Evolutionary conservation across 53 echinoderm and acorn worm genomes (phyloP).

Genomic region (Mesocentrotus franciscanus): DNA sequence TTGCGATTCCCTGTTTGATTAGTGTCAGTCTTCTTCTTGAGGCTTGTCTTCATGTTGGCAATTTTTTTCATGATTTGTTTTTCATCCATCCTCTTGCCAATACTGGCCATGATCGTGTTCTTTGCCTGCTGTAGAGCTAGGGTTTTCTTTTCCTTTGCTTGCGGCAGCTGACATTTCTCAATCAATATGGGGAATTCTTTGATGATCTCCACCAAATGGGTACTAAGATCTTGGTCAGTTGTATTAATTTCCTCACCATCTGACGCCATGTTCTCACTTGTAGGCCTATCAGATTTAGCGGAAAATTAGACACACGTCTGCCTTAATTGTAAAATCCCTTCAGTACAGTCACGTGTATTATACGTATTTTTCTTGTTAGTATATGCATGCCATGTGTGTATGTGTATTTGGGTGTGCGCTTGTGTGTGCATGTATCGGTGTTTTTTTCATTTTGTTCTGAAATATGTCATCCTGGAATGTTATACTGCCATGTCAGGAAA

Average conservation of each 20-base stretch:
- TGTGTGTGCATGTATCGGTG: too few species aligned
- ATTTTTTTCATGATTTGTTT: constrained; percentile 48
- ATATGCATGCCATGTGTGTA: too few species aligned
- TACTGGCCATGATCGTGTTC: not conserved
- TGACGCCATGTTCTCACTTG: too few species aligned
- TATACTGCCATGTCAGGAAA: too few species aligned
- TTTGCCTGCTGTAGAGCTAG: constrained; percentile 14
- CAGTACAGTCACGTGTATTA: too few species aligned
- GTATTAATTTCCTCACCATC: not conserved
- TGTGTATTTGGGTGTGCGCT: too few species aligned
- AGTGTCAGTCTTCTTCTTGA: constrained; percentile 37
- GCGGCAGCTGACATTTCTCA: constrained; percentile 31
- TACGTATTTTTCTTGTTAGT: too few species aligned
- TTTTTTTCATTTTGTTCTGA: too few species aligned
- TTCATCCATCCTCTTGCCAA: constrained; percentile 32
- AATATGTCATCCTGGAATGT: too few species aligned
- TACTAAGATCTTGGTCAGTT: not conserved
- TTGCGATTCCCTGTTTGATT: constrained; percentile 39
- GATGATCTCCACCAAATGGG: not conserved
- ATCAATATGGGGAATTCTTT: not conserved
- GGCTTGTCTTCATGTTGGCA: constrained; percentile 47
- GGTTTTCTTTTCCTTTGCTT: constrained; percentile 49
- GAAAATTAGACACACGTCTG: too few species aligned
- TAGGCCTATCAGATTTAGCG: too few species aligned
- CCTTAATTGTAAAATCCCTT: too few species aligned